These are phyloP conservation scores for Ondatra zibethicus DNA, from an alignment of 2,113 vertebrate genomes.

Conservation along the genomic window DNA sequence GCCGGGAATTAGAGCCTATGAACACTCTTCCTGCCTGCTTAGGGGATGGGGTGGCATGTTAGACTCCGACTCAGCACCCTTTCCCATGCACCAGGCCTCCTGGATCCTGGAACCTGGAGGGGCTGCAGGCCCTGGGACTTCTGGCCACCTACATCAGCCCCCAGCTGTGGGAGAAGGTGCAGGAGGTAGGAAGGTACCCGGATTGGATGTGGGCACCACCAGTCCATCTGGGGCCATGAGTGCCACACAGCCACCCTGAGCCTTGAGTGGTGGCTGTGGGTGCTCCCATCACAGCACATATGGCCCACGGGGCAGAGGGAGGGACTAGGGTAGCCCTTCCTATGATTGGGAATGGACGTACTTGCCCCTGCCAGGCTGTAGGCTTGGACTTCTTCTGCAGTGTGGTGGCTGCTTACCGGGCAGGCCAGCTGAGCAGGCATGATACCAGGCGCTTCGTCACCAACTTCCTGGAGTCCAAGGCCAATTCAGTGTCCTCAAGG, in stretches of 20 bases:
- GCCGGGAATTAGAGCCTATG: not conserved
- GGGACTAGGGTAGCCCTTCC: not conserved
- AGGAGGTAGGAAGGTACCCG: conserved; percentile 69
- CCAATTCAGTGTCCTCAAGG: not conserved
- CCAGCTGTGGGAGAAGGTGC: conserved; percentile 73
- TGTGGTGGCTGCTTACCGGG: not conserved
- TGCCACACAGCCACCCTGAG: not conserved
- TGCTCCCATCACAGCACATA: not conserved
- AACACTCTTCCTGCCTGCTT: not conserved
- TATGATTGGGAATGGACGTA: no score
- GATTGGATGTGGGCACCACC: not conserved
- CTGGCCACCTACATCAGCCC: conserved; percentile 78
- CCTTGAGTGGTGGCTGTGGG: not conserved
- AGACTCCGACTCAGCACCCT: not conserved
- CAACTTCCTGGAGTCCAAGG: conserved; percentile 42
- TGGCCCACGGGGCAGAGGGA: not conserved
- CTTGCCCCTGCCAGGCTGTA: conserved; percentile 66
- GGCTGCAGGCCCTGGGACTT: conserved; percentile 69
- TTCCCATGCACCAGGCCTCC: conserved; percentile 75
- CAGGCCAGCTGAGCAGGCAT: conserved; percentile 22
- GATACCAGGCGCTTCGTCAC: conserved; percentile 64
- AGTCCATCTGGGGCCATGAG: not conserved
- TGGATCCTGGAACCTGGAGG: conserved; percentile 71
- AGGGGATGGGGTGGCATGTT: not conserved
- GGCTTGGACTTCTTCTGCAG: conserved; percentile 77